Conservation (phyloP, 2,797 vertebrate species). For the Poecilia velifera region DNA sequence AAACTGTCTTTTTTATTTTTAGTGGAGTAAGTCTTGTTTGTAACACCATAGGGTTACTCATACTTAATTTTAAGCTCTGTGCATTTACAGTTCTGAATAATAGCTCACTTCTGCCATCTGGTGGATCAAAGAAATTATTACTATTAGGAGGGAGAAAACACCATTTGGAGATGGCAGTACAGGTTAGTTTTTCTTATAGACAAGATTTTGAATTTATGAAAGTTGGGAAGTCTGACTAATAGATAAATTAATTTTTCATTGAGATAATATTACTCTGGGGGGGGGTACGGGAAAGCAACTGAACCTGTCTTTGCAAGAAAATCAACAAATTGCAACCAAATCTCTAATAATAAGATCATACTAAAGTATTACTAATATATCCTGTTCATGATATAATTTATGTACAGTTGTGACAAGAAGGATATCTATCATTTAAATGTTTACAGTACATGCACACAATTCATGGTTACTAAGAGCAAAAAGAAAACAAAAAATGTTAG, state of each 20-base stretch:
- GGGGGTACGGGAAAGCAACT: background rate
- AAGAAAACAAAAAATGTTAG: background rate
- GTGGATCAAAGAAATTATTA: constrained; percentile 46
- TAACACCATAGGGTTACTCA: background rate
- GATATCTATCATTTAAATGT: background rate
- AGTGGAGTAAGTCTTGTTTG: background rate
- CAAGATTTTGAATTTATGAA: background rate
- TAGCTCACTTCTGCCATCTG: constrained; percentile 67
- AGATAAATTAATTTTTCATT: background rate
- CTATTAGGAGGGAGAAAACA: background rate
- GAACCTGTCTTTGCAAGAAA: background rate
- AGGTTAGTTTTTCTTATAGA: background rate
- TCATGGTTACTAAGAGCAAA: background rate
- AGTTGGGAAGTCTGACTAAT: background rate
- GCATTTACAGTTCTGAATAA: constrained; percentile 3
- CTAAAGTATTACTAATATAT: background rate
- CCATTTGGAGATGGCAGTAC: too few species aligned
- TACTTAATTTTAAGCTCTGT: background rate
- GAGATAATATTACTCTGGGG: too few species aligned
- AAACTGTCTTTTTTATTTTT: background rate
- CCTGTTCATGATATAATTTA: background rate
- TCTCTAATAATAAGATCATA: background rate
- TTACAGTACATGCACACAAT: background rate
- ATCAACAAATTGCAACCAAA: background rate
- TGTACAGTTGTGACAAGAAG: background rate